Evolutionary conservation across 92 coral and sea anemone species (phyloP).

Genomic region (Zoanthus sociatus): DNA sequence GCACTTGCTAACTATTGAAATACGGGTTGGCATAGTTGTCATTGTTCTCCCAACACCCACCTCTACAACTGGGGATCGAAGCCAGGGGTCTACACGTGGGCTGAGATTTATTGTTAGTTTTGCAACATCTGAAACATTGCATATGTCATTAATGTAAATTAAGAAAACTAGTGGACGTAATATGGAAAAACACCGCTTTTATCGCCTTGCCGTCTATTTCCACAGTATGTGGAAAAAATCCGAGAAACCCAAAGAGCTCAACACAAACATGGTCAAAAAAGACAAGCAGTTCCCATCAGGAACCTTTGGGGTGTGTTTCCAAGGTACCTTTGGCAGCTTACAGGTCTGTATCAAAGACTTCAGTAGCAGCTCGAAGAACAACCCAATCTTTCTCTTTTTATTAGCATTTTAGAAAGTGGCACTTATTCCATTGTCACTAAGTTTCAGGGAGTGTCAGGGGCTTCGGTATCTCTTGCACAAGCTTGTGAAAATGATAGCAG

Average conservation of each 20-base stretch:
- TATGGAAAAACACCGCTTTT: background rate
- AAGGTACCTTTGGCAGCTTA: conserved; percentile 8
- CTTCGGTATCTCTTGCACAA: too few species aligned
- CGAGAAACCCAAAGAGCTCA: background rate
- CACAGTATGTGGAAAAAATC: background rate
- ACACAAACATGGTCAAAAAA: background rate
- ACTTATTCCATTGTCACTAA: too few species aligned
- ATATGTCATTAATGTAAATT: too few species aligned
- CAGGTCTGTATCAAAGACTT: background rate
- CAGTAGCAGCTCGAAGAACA: too few species aligned
- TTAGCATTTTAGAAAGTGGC: too few species aligned
- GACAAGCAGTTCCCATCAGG: background rate
- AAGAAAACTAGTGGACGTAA: too few species aligned
- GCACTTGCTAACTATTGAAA: conserved; percentile 20
- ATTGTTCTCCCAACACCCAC: background rate
- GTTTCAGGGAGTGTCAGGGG: too few species aligned
- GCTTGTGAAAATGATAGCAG: background rate
- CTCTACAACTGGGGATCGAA: background rate
- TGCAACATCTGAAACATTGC: too few species aligned
- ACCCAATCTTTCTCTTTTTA: too few species aligned
- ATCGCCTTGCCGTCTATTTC: conserved; percentile 12
- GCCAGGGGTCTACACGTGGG: background rate
- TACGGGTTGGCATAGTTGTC: conserved; percentile 4
- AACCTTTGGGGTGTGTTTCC: conserved; percentile 3
- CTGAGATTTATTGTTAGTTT: background rate